Evolutionary conservation across 2,888 invertebrate genomes (phyloP), one percentile per base, ranked within the genome.

Genomic region (Torymus texanus): DNA sequence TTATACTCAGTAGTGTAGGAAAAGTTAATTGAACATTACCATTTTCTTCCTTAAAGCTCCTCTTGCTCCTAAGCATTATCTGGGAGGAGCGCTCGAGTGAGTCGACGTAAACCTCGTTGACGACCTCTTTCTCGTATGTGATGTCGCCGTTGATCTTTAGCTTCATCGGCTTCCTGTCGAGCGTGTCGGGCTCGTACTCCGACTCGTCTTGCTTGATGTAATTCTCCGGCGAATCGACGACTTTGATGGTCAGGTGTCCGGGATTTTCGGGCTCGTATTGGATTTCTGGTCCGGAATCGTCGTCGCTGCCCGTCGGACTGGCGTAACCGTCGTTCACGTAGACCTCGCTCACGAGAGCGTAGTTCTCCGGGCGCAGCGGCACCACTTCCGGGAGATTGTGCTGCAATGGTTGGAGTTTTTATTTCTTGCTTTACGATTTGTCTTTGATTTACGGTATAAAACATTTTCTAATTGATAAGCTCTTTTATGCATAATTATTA

Each of bases 171-270:
- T 96, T 96, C 41, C 96, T 92, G 86, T 97, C 97, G 76, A 97
- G 91, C 0, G 97, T 97, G 83, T 97, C 96, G 0, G 96, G 96
- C 88, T 97, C 97, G 85, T 96, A 97, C 75, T 94, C 94, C 1
- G 95, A 95, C 86, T 96, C 96, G 77, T 95, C 93, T 68, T 95
- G 94, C 85, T 93, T 93, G 10, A 94, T 93, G 83, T 95, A 95
- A 86, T 95, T 95, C 84, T 95, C 94, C 0, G 95, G 94, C 21
- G 95, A 94, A 88, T 96, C 96, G 87, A 95, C 95, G 0, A 96
- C 95, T 91, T 96, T 95, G 81, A 97, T 97, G 51, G 96, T 95
- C 86, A 97, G 91, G 85, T 95, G 95, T 10, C 96, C 96, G 0
- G 95, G 95, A 81, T 95, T 94, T 85, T 93, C 91, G 0, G 91